Conservation (phyloP, 2,888 invertebrate species). For the Romanomermis culicivorax region DNA sequence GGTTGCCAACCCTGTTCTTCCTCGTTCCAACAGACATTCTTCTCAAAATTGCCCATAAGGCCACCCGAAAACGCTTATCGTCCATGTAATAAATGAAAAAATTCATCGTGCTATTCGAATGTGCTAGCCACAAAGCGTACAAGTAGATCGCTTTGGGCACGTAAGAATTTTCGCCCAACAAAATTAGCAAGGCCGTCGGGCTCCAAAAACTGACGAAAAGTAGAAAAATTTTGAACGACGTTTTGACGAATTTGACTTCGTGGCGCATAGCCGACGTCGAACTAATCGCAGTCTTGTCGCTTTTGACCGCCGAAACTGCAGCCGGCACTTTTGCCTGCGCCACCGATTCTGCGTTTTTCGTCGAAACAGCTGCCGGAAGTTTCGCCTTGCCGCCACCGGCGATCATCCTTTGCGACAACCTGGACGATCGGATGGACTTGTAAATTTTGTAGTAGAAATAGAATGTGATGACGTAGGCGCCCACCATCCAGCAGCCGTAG, state of each 20-base stretch:
- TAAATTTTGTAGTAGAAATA: neutral
- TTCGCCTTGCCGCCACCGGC: neutral
- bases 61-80: neutral
- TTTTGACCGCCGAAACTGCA: neutral
- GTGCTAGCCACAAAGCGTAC: neutral
- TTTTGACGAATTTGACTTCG: neutral
- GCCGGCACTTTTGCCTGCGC: no score
- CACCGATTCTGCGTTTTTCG: no score
- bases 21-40: neutral
- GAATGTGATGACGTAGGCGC: neutral
- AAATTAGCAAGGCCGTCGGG: neutral
- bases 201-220: neutral
- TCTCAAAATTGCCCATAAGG: neutral
- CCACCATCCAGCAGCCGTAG: neutral
- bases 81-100: slow-evolving; percentile 2
- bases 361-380: neutral
- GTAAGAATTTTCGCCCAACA: neutral
- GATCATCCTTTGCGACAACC: neutral
- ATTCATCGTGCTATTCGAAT: slow-evolving; percentile 1
- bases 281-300: no score
- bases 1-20: no score
- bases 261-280: neutral
- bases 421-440: neutral
- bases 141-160: neutral
- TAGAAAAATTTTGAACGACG: slow-evolving; percentile 1